Conservation (phyloP, 2,113 vertebrate species). For the Bos taurus region ARS-UCD2.0 NC_037338.1:17278501-17279000, state of each 20-base stretch:
- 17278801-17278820: neutral
- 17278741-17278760: neutral
- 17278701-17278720: neutral
- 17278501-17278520: neutral
- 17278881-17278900: neutral
- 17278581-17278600: neutral
- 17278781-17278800: neutral
- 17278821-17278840: neutral
- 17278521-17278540: neutral
- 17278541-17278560: neutral
- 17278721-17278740: neutral
- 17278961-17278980: neutral
- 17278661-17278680: neutral
- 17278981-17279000: neutral
- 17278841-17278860: neutral
- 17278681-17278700: neutral
- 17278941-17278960: neutral
- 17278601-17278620: neutral
- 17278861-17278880: neutral
- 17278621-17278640: fast-evolving
- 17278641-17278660: neutral
- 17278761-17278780: neutral
- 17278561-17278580: neutral
- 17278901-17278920: neutral
- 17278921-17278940: neutral